Evolutionary conservation across 2,888 invertebrate genomes (phyloP), one percentile per base, ranked within the genome.

Genomic region (Podabrus alpinus): DNA sequence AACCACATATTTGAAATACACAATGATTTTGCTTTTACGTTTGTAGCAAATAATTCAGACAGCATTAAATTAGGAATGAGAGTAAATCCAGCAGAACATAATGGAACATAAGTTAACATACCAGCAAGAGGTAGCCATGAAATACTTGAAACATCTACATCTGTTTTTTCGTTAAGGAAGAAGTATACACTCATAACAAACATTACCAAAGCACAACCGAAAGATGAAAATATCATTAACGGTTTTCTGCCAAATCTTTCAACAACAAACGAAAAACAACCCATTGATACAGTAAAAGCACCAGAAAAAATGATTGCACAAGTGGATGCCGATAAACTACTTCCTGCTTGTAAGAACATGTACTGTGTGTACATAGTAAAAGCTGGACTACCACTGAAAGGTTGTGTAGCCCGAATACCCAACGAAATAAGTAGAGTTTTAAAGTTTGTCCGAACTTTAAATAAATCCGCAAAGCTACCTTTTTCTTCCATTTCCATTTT

Each of bases 51-150:
- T 21, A 85, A 71, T 77, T 85, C 85, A 0, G 84, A 82, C n/a
- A 82, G 66, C 80, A 85, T 82, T 67, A 85, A 77, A 66, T 82
- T 82, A 1, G 86, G 85, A 19, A 86, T 78, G 7, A 83, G 79
- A 2, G 81, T 82, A 15, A 84, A 71, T 11, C 85, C 86, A 66
- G 78, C 78, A 0, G 71, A 67, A 13, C 66, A 59, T 1, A 78
- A 59, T 9, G 68, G 45, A 7, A 84, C 73, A 72, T 80, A 86
- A 1, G 80, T n/a, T 3, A 85, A 75, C 81, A 86, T 80, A 9
- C 83, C 84, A 9, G 80, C 80, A 5, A 86, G 64, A 5, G 86
- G 86, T 69, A 86, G 74, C 85, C 85, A 86, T 9, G 78, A 78
- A 0, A 83, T 16, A 5, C 16, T 15, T 4, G 78, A 74, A 4